A percentile compares a stretch with the other conserved stretches of the same genome.
Conservation (phyloP, 2,888 invertebrate genomes). For the Caenorhabditis sinica region DNA sequence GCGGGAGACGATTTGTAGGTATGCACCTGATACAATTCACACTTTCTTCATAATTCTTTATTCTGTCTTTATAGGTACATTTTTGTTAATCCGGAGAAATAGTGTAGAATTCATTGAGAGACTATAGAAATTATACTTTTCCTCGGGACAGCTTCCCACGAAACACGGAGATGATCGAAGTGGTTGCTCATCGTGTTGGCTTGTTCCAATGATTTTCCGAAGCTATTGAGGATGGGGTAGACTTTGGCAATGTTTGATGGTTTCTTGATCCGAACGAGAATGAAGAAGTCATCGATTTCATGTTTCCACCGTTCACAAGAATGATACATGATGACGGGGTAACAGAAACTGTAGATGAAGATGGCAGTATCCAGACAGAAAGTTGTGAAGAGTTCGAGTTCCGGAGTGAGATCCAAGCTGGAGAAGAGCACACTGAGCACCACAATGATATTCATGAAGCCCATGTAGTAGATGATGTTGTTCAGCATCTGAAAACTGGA, state of each 20-base stretch:
- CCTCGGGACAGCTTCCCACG: constrained; percentile 36
- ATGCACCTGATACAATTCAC: constrained; percentile 31
- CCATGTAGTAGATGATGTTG: constrained; percentile 58
- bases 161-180: constrained; percentile 31
- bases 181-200: constrained; percentile 51
- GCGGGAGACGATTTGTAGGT: constrained; percentile 20
- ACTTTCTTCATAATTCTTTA: constrained; percentile 17
- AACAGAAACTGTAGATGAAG: constrained; percentile 56
- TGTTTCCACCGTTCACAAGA: constrained; percentile 42
- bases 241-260: constrained; percentile 13
- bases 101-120: constrained; percentile 13
- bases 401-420: constrained; percentile 38
- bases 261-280: neutral
- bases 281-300: constrained; percentile 23
- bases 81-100: neutral
- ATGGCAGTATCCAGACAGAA: constrained; percentile 45
- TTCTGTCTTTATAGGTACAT: neutral
- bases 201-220: constrained; percentile 29
- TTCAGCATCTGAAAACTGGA: constrained; percentile 45
- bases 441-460: constrained; percentile 53
- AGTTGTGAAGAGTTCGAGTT: constrained; percentile 30
- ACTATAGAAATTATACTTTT: constrained; percentile 42
- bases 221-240: constrained; percentile 33
- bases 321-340: constrained; percentile 51
- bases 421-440: constrained; percentile 49